These are phyloP conservation scores for Camponotus floridanus DNA, from an alignment of 1,140 invertebrate genomes.

Conservation along the genomic window DNA sequence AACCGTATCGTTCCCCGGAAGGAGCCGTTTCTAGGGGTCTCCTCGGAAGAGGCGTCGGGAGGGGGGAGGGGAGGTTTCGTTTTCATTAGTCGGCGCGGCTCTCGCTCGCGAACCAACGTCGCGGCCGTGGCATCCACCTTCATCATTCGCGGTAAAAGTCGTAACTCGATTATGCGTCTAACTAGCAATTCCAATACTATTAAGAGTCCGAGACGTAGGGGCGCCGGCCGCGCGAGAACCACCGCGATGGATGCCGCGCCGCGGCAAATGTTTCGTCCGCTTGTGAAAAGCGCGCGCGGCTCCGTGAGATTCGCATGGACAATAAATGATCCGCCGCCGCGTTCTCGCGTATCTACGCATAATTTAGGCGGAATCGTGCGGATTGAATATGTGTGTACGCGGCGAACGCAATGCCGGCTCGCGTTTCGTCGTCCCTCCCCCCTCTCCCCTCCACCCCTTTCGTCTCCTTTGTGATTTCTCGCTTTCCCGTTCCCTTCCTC, in stretches of 20 bases:
- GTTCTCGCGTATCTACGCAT: constrained; percentile 61
- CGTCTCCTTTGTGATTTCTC: background rate
- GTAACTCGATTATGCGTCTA: constrained; percentile 84
- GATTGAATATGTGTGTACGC: constrained; percentile 37
- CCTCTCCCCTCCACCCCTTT: background rate
- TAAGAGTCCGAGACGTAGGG: constrained; percentile 74
- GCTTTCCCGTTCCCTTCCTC: background rate
- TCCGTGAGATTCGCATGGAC: constrained; percentile 61
- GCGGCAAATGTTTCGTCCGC: constrained; percentile 74
- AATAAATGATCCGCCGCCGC: constrained; percentile 59
- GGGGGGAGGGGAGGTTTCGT: constrained; percentile 59
- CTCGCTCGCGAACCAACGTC: constrained; percentile 45
- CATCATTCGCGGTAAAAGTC: constrained; percentile 81
- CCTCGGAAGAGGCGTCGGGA: background rate
- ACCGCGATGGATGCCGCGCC: background rate
- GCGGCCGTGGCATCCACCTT: constrained; percentile 71
- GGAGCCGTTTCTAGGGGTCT: constrained; percentile 1
- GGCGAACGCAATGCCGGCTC: constrained; percentile 36
- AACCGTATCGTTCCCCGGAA: constrained; percentile 56
- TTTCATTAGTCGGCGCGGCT: constrained; percentile 69
- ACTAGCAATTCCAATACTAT: constrained; percentile 84
- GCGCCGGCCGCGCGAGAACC: constrained; percentile 19
- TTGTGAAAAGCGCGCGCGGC: constrained; percentile 45
- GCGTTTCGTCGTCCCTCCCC: constrained; percentile 21
- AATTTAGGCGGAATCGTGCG: constrained; percentile 69